Evolutionary conservation across 2,113 vertebrate species (phyloP), one percentile per base, ranked within the genome.

Genomic region (Gambusia holbrooki): DNA sequence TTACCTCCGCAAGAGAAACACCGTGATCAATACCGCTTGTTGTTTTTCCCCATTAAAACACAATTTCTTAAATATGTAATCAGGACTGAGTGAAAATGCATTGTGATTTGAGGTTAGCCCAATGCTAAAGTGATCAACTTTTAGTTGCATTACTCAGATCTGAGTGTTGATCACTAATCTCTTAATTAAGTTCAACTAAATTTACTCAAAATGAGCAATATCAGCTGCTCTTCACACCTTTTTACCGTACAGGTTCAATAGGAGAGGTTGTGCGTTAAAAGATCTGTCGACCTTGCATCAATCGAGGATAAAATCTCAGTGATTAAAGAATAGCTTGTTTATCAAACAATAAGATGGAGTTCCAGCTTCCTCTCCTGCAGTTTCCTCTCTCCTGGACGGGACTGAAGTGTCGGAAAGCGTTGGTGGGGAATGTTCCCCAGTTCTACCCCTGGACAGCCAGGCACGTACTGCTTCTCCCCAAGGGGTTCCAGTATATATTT

Each of bases 351-450:
- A 79, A 37, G 69, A 48, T 74, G 67, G 74, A 81, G 61, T 84
- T 88, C 69, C 76, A 84, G 79, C 75, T 89, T 93, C 84, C 90
- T 81, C 68, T 85, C 77, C 62, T 25, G 42, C 62, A 14, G 60
- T 80, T 93, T 91, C 93, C 92, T 91, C 82, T 74, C 84, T 88
- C 90, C 90, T 90, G 84, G 83, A 91, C 85, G 82, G 85, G 84
- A 69, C 76, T 69, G 66, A 75, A 60, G 64, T 42, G 71, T 77
- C 74, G 87, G 83, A 89, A 89, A 82, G 89, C 84, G 87, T 89
- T 85, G 87, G 81, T 84, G 90, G 84, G 63, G 83, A 80, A 69
- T 73, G 74, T 71, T 85, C 76, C 73, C 61, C 37, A 66, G 66
- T 69, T 85, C 32, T 85, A 77, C 86, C 87, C 83, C 88, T 88